Conservation (phyloP, 92 coral and sea anemone genomes). For the Porites cylindrica region DNA sequence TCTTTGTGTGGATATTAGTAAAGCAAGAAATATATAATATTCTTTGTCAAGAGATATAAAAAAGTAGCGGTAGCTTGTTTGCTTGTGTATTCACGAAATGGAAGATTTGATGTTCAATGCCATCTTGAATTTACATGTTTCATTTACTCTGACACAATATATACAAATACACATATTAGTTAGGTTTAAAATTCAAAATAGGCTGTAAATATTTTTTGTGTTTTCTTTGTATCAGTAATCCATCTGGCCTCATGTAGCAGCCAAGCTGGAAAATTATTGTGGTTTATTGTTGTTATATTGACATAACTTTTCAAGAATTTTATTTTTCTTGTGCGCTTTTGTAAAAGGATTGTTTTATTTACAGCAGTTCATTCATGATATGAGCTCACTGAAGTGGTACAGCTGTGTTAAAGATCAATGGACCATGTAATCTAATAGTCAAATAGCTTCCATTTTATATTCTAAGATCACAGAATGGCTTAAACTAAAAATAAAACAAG, state of each 20-base stretch:
- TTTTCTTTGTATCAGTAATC: not conserved
- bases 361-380: slow-evolving; percentile 9
- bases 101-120: slow-evolving; percentile 16
- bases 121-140: not conserved
- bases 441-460: not conserved
- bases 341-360: not conserved
- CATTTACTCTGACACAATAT: not conserved
- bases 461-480: too few relatives aligned
- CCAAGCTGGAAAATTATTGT: not conserved
- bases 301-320: slow-evolving; percentile 15
- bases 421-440: not conserved
- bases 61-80: not conserved
- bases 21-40: too few relatives aligned
- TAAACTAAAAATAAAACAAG: too few relatives aligned
- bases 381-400: not conserved
- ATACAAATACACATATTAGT: not conserved
- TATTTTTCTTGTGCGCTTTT: not conserved
- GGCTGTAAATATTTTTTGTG: not conserved
- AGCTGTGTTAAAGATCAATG: not conserved
- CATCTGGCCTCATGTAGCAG: not conserved
- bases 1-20: not conserved
- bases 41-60: not conserved
- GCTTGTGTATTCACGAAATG: slow-evolving; percentile 10
- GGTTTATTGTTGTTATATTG: slow-evolving; percentile 7
- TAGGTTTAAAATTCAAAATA: not conserved